These are phyloP conservation scores for Hypsibius dujardini DNA, from an alignment of 1,140 invertebrate species.

Conservation along the genomic window DNA sequence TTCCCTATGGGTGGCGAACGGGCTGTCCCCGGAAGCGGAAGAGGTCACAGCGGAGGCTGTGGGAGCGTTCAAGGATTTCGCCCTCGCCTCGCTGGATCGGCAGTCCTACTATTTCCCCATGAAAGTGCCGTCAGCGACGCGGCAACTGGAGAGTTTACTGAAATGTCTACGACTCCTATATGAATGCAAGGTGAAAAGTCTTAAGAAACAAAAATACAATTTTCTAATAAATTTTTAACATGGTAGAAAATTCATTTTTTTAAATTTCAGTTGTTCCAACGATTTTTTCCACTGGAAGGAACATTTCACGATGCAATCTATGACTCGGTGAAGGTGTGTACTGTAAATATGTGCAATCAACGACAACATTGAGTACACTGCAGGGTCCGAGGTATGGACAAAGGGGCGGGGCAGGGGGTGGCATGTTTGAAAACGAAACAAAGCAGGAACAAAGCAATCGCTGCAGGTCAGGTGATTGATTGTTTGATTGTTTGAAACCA, in stretches of 20 bases:
- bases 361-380: too few relatives aligned
- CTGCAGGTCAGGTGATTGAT: too few relatives aligned
- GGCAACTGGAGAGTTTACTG: slow-evolving; percentile 8
- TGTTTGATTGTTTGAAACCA: too few relatives aligned
- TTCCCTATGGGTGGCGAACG: slow-evolving; percentile 11
- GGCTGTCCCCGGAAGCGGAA: background rate
- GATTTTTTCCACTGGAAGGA: slow-evolving; percentile 6
- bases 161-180: slow-evolving; percentile 12
- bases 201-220: background rate
- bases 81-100: background rate
- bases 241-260: background rate
- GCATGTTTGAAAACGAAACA: too few relatives aligned
- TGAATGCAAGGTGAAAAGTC: background rate
- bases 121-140: background rate
- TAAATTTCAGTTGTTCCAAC: slow-evolving; percentile 7
- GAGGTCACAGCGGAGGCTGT: slow-evolving; percentile 5
- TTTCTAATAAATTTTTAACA: background rate
- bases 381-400: too few relatives aligned
- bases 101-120: slow-evolving; percentile 4
- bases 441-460: too few relatives aligned
- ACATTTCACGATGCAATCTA: background rate
- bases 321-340: background rate
- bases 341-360: too few relatives aligned
- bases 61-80: background rate
- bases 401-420: too few relatives aligned